Evolutionary conservation across 2,888 invertebrate species (phyloP).

Genomic region (Julus scandinavius): DNA sequence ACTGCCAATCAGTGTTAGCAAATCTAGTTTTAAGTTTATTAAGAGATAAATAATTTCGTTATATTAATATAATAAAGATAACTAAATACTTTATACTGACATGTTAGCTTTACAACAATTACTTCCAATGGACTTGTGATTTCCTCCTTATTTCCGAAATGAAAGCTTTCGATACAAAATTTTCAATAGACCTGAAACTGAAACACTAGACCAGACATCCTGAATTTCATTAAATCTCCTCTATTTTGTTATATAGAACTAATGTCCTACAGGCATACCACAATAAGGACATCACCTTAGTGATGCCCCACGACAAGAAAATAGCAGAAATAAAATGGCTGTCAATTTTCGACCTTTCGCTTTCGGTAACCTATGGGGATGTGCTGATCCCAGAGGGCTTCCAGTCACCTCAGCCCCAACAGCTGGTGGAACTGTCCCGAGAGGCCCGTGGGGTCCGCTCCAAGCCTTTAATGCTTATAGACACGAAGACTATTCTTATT

Average conservation of each 20-base stretch:
- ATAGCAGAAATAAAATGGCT: constrained; percentile 90
- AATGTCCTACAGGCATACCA: constrained; percentile 87
- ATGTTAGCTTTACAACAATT: too few relatives aligned
- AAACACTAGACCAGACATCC: too few relatives aligned
- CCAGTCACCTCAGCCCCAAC: constrained; percentile 81
- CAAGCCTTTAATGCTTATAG: constrained; percentile 78
- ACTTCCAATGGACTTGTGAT: too few relatives aligned
- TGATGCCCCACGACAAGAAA: constrained; percentile 85
- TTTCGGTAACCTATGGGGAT: constrained; percentile 78
- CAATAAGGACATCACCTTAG: constrained; percentile 83
- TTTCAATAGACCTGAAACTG: too few relatives aligned
- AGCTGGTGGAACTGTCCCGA: constrained; percentile 72
- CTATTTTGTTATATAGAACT: constrained; percentile 72
- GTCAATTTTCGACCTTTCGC: constrained; percentile 84
- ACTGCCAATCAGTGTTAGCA: too few relatives aligned
- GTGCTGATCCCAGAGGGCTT: constrained; percentile 91
- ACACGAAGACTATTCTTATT: constrained; percentile 82
- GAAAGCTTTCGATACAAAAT: too few relatives aligned
- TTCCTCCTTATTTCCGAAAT: too few relatives aligned
- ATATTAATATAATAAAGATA: background rate
- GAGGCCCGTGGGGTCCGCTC: constrained; percentile 77
- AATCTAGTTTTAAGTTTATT: too few relatives aligned
- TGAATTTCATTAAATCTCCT: background rate
- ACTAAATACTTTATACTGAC: too few relatives aligned
- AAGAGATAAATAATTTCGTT: background rate